Conservation (phyloP, 2,113 vertebrate species). For the Amazona vittata region DNA sequence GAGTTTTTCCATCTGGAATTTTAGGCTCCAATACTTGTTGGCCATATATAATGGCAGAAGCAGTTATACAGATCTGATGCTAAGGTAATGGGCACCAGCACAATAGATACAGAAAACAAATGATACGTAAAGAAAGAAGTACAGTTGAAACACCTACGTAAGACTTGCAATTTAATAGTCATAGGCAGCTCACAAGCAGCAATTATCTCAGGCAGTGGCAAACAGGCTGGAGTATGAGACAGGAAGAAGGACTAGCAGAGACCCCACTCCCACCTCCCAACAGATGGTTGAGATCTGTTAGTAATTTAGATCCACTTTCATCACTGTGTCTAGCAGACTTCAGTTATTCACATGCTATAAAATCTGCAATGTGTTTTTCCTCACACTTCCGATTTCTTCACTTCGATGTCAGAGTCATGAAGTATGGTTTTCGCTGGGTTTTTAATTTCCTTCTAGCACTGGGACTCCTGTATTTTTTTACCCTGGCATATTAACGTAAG, state of each 20-base stretch:
- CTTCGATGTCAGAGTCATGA: background rate
- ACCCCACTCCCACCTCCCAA: background rate
- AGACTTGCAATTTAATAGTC: background rate
- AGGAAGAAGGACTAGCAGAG: background rate
- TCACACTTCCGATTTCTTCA: constrained; percentile 18
- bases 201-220: background rate
- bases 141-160: rapidly evolving
- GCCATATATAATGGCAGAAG: background rate
- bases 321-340: constrained; percentile 6
- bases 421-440: background rate
- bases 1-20: background rate
- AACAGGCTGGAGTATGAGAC: background rate
- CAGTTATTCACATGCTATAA: background rate
- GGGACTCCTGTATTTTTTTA: background rate
- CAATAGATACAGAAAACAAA: background rate
- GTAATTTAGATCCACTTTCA: background rate
- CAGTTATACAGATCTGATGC: background rate
- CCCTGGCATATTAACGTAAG: rapidly evolving
- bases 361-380: background rate
- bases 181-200: background rate
- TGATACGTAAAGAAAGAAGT: background rate
- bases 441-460: background rate
- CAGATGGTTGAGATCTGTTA: constrained; percentile 16
- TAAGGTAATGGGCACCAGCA: background rate
- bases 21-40: background rate